Percentiles rank a stretch among this genome's conserved stretches.
Evolutionary conservation across 1,140 invertebrate species (phyloP).

Genomic region (Prorops nasuta): DNA sequence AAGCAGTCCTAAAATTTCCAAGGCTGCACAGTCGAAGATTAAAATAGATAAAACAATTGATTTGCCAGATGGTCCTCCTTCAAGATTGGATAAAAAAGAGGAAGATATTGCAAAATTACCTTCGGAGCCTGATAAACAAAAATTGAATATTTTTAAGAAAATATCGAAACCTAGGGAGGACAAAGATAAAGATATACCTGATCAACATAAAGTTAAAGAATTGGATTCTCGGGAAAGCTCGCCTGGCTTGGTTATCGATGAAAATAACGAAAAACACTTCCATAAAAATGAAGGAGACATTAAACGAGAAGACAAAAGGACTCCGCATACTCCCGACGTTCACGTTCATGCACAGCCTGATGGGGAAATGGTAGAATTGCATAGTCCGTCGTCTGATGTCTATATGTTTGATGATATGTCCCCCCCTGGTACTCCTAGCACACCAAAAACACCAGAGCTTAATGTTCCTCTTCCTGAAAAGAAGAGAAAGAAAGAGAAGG

Average conservation of each 20-base stretch:
- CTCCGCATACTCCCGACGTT: conserved; percentile 47
- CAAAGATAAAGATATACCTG: conserved; percentile 63
- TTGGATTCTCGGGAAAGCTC: conserved; percentile 49
- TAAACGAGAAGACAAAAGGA: conserved; percentile 43
- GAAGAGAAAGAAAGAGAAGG: conserved; percentile 63
- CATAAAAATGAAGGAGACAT: conserved; percentile 28
- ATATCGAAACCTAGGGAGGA: conserved; percentile 67
- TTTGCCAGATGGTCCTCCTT: conserved; percentile 2
- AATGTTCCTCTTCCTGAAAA: conserved; percentile 45
- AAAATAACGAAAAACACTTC: conserved; percentile 32
- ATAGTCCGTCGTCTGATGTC: conserved; percentile 38
- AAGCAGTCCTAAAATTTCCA: conserved; percentile 34
- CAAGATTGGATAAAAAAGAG: conserved; percentile 33
- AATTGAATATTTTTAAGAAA: conserved; percentile 83
- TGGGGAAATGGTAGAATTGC: conserved; percentile 34
- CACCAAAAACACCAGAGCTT: conserved; percentile 62
- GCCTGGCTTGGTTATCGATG: conserved; percentile 52
- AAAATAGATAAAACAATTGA: conserved; percentile 44
- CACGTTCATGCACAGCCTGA: conserved; percentile 40
- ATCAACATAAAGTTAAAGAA: conserved; percentile 56
- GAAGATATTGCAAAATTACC: conserved; percentile 66
- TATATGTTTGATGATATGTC: conserved; percentile 59
- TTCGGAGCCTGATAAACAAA: conserved; percentile 77
- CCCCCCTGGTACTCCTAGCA: conserved; percentile 58
- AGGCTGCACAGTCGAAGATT: conserved; percentile 31